phyloP scores from a whole-genome alignment of 2,888 invertebrate genomes.

The Agriopis aurantiaria region DNA sequence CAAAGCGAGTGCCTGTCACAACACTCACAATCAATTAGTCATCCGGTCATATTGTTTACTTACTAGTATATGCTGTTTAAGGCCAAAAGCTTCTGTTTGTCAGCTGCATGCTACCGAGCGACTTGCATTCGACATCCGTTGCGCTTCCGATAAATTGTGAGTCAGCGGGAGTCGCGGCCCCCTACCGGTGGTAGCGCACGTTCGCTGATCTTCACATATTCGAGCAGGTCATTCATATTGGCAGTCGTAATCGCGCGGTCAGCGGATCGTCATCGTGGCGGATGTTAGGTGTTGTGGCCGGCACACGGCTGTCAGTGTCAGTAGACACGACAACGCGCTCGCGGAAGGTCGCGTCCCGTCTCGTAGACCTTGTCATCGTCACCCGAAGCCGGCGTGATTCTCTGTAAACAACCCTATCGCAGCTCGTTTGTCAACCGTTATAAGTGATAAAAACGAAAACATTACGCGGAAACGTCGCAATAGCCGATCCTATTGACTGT shows the following conservation, averaged over 20 bases:
- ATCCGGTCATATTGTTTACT: slow-evolving; percentile 67
- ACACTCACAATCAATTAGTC: slow-evolving; percentile 72
- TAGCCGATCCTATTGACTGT: slow-evolving; percentile 38
- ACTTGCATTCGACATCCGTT: slow-evolving; percentile 74
- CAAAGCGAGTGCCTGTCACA: slow-evolving; percentile 70
- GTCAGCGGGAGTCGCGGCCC: slow-evolving; percentile 60
- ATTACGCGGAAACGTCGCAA: slow-evolving; percentile 59
- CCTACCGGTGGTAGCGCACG: slow-evolving; percentile 44
- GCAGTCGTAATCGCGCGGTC: slow-evolving; percentile 55
- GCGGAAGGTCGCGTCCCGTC: slow-evolving; percentile 63
- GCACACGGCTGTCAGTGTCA: slow-evolving; percentile 51
- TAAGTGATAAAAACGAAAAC: slow-evolving; percentile 71
- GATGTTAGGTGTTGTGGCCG: slow-evolving; percentile 59
- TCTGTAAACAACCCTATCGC: slow-evolving; percentile 66
- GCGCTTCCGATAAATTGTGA: slow-evolving; percentile 81
- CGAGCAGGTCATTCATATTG: slow-evolving; percentile 65
- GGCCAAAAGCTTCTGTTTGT: slow-evolving; percentile 69
- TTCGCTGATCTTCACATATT: slow-evolving; percentile 63
- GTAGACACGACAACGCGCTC: slow-evolving; percentile 61
- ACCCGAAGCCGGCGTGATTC: slow-evolving; percentile 60
- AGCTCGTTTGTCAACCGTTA: slow-evolving; percentile 52
- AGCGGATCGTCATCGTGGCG: slow-evolving; percentile 63
- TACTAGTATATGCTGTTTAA: slow-evolving; percentile 67
- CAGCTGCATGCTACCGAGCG: slow-evolving; percentile 66
- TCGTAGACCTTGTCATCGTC: slow-evolving; percentile 44